A percentile compares a stretch with the other conserved stretches of the same genome.
phyloP scores from a whole-genome alignment of 2,888 invertebrate genomes.

The Meloe dianella region DNA sequence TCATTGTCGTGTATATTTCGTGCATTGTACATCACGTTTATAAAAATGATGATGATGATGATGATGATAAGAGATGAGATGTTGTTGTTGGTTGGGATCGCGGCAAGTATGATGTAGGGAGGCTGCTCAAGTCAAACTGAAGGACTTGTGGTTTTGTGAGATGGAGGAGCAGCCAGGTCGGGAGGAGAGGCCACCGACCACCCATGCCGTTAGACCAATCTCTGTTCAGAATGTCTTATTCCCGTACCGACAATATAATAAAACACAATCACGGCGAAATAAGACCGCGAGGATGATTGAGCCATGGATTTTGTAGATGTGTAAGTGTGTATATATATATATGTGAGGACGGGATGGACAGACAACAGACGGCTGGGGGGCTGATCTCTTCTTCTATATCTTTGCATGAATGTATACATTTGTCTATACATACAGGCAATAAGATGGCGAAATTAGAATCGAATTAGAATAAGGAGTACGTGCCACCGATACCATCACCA shows the following conservation, averaged over 20 bases:
- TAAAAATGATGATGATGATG: conserved; percentile 18
- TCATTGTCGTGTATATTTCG: conserved; percentile 11
- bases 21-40: conserved; percentile 9
- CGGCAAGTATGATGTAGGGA: conserved; percentile 48
- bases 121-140: conserved; percentile 50
- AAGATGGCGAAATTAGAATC: conserved; percentile 45
- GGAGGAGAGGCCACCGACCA: conserved; percentile 54
- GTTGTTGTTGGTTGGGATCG: conserved; percentile 40
- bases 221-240: conserved; percentile 60
- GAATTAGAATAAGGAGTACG: background rate
- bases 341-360: conserved; percentile 8
- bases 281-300: conserved; percentile 59
- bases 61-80: conserved; percentile 36
- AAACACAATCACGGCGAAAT: conserved; percentile 59
- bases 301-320: conserved; percentile 55
- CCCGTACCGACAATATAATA: conserved; percentile 58
- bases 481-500: background rate
- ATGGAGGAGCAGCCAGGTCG: conserved; percentile 39
- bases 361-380: conserved; percentile 50
- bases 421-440: background rate
- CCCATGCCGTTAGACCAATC: conserved; percentile 61
- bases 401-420: background rate
- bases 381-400: conserved; percentile 35
- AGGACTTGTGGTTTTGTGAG: conserved; percentile 41
- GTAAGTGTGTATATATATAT: conserved; percentile 41